Evolutionary conservation across 1,140 invertebrate species (phyloP).

Genomic region (Zaprionus davidi): DNA sequence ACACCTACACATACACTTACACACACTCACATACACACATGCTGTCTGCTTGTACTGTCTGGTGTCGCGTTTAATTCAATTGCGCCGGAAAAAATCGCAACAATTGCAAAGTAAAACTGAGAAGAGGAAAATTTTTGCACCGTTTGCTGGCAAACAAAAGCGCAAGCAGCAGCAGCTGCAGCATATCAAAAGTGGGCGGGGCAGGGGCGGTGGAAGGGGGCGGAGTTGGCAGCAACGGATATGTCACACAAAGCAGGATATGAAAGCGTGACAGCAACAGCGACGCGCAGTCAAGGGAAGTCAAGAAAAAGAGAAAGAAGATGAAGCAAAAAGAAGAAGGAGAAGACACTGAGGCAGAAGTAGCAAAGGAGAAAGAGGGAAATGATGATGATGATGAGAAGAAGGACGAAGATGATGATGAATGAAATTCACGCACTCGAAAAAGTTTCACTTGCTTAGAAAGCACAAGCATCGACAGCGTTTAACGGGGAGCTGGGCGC

Average conservation of each 20-base stretch:
- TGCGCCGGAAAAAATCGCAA: conserved; percentile 53
- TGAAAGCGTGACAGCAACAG: conserved; percentile 70
- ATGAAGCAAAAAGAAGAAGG: conserved; percentile 2
- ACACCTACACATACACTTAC: neutral
- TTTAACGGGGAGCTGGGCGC: neutral
- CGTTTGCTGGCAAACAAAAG: conserved; percentile 57
- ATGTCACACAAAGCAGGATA: conserved; percentile 69
- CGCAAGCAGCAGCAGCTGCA: conserved; percentile 48
- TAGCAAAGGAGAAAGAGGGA: neutral
- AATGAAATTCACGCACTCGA: conserved; percentile 55
- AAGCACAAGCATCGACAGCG: conserved; percentile 1
- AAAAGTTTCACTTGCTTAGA: conserved; percentile 63
- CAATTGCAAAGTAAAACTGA: conserved; percentile 60
- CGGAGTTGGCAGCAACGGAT: conserved; percentile 55
- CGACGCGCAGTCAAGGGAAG: conserved; percentile 32
- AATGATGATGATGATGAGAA: neutral
- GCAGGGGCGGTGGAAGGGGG: conserved; percentile 6
- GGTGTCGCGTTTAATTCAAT: conserved; percentile 76
- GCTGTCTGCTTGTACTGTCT: conserved; percentile 37
- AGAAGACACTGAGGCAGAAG: conserved; percentile 1
- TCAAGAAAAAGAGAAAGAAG: conserved; percentile 9
- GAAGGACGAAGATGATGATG: conserved; percentile 13
- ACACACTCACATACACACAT: neutral
- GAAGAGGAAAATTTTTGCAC: conserved; percentile 37
- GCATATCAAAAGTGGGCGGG: neutral